phyloP scores from a whole-genome alignment of 2,113 vertebrate species.

The Muntiacus muntjak region DNA sequence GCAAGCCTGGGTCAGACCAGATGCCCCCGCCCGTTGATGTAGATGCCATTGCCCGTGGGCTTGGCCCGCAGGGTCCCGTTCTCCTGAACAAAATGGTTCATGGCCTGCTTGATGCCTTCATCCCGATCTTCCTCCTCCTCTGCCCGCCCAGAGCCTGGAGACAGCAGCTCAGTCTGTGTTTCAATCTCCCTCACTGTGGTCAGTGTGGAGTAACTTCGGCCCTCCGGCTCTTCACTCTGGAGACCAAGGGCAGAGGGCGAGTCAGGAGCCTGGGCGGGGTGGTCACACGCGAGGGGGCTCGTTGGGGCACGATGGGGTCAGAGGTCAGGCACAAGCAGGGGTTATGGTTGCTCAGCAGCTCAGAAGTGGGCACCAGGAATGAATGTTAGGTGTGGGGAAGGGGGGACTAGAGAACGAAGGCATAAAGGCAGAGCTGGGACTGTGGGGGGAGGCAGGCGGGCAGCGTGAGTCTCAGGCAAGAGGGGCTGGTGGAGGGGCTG shows the following conservation, averaged over 20 bases:
- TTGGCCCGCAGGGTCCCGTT: constrained; percentile 88
- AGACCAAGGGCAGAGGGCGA: background rate
- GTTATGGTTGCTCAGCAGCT: background rate
- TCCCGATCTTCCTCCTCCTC: constrained; percentile 75
- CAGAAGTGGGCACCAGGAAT: background rate
- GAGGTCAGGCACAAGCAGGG: constrained; percentile 15
- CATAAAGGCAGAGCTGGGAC: background rate
- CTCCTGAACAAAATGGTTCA: constrained; percentile 89
- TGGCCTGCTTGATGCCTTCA: constrained; percentile 85
- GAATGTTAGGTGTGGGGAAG: background rate
- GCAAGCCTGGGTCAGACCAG: constrained; percentile 81
- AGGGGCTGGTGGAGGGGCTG: background rate
- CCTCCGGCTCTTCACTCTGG: constrained; percentile 82
- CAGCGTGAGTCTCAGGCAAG: background rate
- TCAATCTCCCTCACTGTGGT: constrained; percentile 80
- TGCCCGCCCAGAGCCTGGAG: constrained; percentile 28
- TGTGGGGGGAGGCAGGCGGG: background rate
- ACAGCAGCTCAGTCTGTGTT: constrained; percentile 85
- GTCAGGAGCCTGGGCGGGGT: background rate
- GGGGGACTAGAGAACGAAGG: background rate
- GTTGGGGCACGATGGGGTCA: background rate
- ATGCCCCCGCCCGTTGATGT: constrained; percentile 86
- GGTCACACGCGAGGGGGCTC: rapidly evolving
- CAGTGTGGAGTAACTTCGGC: constrained; percentile 88
- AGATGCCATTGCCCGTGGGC: constrained; percentile 85